Conservation (phyloP, 2,797 vertebrate genomes). For the Tachyglossus aculeatus region DNA sequence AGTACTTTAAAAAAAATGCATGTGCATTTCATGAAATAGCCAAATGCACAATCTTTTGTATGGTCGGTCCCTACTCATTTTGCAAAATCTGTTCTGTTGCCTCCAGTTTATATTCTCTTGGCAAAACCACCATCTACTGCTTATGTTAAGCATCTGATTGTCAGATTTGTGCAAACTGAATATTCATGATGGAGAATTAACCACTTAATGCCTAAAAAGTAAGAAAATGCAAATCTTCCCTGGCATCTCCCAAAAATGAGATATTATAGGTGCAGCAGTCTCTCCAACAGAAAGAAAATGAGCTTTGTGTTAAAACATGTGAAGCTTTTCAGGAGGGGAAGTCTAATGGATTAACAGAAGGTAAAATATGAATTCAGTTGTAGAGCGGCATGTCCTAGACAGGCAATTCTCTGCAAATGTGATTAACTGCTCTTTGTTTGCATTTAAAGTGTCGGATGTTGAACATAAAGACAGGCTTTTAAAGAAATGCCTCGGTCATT, state of each 20-base stretch:
- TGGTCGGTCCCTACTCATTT: conserved; percentile 53
- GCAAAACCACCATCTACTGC: conserved; percentile 72
- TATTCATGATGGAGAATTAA: conserved; percentile 76
- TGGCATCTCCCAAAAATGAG: background rate
- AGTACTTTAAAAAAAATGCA: conserved; percentile 44
- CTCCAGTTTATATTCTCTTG: conserved; percentile 76
- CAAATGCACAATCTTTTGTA: conserved; percentile 50
- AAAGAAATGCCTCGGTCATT: too few relatives aligned
- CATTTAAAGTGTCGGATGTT: conserved; percentile 59
- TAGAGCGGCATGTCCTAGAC: conserved; percentile 43
- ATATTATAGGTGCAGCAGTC: conserved; percentile 19
- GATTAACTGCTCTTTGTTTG: conserved; percentile 79
- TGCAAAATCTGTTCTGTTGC: conserved; percentile 71
- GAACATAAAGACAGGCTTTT: conserved; percentile 27
- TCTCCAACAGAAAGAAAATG: conserved; percentile 10
- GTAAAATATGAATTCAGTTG: conserved; percentile 1
- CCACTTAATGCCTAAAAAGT: conserved; percentile 65
- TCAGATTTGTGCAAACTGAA: conserved; percentile 75
- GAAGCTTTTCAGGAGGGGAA: conserved; percentile 39
- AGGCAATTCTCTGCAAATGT: conserved; percentile 52
- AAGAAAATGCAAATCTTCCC: conserved; percentile 22
- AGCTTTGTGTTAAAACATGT: conserved; percentile 11
- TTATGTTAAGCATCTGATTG: conserved; percentile 77
- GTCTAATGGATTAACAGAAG: conserved; percentile 49
- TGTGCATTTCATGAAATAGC: conserved; percentile 49